phyloP scores from a whole-genome alignment of 2,888 invertebrate species.

The Synergus itoensis region DNA sequence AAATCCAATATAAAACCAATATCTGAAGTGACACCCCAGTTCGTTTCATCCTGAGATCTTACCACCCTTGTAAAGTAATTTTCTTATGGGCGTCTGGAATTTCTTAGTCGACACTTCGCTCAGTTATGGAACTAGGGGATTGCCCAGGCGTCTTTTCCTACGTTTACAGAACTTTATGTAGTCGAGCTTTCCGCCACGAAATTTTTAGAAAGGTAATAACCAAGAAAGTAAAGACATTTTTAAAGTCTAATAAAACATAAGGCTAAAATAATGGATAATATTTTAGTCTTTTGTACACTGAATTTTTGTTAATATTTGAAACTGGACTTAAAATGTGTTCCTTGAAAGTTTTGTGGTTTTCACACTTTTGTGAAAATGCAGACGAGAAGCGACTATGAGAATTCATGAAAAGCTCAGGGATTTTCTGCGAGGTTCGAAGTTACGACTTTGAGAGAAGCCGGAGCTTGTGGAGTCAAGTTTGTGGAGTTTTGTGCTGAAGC shows the following conservation, averaged over 20 bases:
- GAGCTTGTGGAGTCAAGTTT: conserved; percentile 27
- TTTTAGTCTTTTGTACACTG: too few species aligned
- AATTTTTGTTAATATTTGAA: too few species aligned
- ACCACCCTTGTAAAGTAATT: conserved; percentile 63
- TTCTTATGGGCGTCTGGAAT: conserved; percentile 65
- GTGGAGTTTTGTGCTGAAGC: conserved; percentile 32
- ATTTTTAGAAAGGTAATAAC: not conserved
- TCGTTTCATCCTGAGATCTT: conserved; percentile 49
- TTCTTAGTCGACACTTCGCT: conserved; percentile 47
- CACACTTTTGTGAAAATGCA: not conserved
- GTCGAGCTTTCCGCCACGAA: not conserved
- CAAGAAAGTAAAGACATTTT: too few species aligned
- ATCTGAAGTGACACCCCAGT: conserved; percentile 62
- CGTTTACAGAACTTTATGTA: not conserved
- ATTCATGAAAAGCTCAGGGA: conserved; percentile 40
- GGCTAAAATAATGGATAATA: not conserved
- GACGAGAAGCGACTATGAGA: conserved; percentile 6
- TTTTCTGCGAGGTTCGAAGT: conserved; percentile 42
- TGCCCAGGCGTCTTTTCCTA: not conserved
- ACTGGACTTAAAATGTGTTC: too few species aligned
- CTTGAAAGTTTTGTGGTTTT: conserved; percentile 11
- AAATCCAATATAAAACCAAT: conserved; percentile 70
- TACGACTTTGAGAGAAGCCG: conserved; percentile 40
- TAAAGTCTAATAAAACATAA: too few species aligned
- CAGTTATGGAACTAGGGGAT: conserved; percentile 24